Evolutionary conservation across 2,113 vertebrate species (phyloP).

Genomic region (Pionites leucogaster): DNA sequence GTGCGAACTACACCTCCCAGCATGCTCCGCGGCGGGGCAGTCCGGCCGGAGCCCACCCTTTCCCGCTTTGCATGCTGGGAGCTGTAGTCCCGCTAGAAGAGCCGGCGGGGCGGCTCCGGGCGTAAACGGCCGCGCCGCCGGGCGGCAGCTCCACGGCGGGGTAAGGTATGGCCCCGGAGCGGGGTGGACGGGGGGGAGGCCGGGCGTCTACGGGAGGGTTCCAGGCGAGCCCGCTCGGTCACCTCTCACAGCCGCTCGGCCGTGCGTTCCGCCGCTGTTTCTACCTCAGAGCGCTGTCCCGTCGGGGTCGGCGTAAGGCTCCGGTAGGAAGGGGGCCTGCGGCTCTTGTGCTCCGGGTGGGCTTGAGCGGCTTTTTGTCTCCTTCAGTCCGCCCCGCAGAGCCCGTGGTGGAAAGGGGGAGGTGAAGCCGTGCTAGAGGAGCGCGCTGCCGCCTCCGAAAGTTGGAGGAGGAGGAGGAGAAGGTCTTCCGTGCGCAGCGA

Average conservation of each 20-base stretch:
- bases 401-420: neutral
- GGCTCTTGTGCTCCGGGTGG: neutral
- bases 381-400: neutral
- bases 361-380: fast-evolving
- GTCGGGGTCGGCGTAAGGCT: neutral
- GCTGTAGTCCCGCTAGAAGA: constrained; percentile 2
- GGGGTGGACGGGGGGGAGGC: neutral
- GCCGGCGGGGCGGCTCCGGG: neutral
- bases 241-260: neutral
- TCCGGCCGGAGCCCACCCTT: fast-evolving
- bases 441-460: neutral
- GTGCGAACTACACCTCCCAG: neutral
- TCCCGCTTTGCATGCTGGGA: neutral
- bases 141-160: neutral
- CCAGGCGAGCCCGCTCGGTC: neutral
- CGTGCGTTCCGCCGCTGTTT: neutral
- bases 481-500: neutral
- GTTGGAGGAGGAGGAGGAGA: neutral
- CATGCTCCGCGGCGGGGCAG: fast-evolving
- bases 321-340: neutral
- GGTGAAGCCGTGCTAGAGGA: neutral
- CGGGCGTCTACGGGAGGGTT: no score
- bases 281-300: neutral
- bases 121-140: neutral
- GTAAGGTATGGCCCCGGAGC: neutral